Percentiles rank a stretch among this genome's conserved stretches.
These are phyloP conservation scores for Vombatus ursinus DNA, from an alignment of 2,113 vertebrate genomes.

Conservation along the genomic window DNA sequence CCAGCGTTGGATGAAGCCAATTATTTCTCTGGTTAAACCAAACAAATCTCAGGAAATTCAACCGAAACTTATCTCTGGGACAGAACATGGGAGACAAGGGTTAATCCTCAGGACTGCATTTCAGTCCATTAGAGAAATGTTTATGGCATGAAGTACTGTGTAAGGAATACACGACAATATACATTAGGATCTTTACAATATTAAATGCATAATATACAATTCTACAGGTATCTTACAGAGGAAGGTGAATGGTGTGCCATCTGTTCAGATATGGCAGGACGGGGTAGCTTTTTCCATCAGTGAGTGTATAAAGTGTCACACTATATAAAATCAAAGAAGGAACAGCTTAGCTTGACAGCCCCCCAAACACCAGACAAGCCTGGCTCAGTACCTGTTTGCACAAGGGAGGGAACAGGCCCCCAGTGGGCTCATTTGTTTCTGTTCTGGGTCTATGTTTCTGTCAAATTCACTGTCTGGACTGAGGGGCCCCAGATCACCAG, in stretches of 20 bases:
- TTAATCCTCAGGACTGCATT: slow-evolving; percentile 65
- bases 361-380: slow-evolving; percentile 68
- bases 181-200: slow-evolving; percentile 88
- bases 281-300: slow-evolving; percentile 60
- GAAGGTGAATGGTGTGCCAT: slow-evolving; percentile 75
- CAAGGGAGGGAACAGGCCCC: slow-evolving; percentile 62
- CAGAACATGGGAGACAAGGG: slow-evolving; percentile 46
- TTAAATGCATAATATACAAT: slow-evolving; percentile 88
- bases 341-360: slow-evolving; percentile 80
- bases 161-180: slow-evolving; percentile 85
- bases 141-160: slow-evolving; percentile 85
- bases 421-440: background rate
- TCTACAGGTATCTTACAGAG: slow-evolving; percentile 87
- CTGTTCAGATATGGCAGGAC: slow-evolving; percentile 71
- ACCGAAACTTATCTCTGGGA: slow-evolving; percentile 22
- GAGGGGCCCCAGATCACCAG: slow-evolving; percentile 30
- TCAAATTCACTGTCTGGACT: background rate
- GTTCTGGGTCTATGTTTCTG: background rate
- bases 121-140: slow-evolving; percentile 83
- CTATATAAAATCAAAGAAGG: slow-evolving; percentile 79
- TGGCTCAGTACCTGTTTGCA: slow-evolving; percentile 37
- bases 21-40: slow-evolving; percentile 7
- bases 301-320: slow-evolving; percentile 59
- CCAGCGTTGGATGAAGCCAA: accelerated
- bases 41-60: slow-evolving; percentile 37